Percentiles rank a stretch among this genome's conserved stretches.
These are phyloP conservation scores for Bolinopsis microptera DNA, from an alignment of 37 sponge, comb jelly and placozoan genomes.

Conservation along the genomic window DNA sequence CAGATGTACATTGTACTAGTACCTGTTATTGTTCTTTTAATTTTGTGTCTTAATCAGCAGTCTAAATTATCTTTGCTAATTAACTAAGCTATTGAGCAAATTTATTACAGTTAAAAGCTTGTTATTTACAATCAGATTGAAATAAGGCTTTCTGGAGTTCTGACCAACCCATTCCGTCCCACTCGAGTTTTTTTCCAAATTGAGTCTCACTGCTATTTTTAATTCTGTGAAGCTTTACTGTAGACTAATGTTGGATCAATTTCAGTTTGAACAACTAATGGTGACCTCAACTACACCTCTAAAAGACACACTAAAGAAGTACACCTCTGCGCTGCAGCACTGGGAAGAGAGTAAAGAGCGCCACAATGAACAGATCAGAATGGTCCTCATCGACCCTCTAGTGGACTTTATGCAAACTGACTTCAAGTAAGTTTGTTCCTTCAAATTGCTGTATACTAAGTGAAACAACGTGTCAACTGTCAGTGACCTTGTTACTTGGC, in stretches of 20 bases:
- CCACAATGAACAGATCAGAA: conserved; percentile 51
- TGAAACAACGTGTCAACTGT: not conserved
- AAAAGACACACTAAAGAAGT: not conserved
- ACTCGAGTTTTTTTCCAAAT: no score
- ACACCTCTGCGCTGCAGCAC: conserved; percentile 10
- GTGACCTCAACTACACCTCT: not conserved
- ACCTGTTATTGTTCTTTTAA: no score
- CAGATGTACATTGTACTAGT: no score
- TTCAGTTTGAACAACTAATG: conserved; percentile 58
- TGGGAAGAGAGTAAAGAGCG: conserved; percentile 56
- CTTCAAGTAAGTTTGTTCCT: conserved; percentile 17
- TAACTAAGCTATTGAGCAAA: no score
- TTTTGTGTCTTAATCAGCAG: no score
- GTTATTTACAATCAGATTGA: no score
- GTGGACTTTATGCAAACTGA: conserved; percentile 53
- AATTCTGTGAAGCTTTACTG: not conserved
- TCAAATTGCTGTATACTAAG: not conserved
- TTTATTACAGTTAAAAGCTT: no score
- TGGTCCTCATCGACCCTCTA: conserved; percentile 19
- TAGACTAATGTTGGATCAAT: not conserved
- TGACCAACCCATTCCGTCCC: no score
- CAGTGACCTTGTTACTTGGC: no score
- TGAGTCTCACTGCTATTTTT: no score
- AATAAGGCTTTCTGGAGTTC: no score
- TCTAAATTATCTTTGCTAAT: no score